Conservation (phyloP, 2,113 vertebrate species). For the Phoxinus phoxinus region DNA sequence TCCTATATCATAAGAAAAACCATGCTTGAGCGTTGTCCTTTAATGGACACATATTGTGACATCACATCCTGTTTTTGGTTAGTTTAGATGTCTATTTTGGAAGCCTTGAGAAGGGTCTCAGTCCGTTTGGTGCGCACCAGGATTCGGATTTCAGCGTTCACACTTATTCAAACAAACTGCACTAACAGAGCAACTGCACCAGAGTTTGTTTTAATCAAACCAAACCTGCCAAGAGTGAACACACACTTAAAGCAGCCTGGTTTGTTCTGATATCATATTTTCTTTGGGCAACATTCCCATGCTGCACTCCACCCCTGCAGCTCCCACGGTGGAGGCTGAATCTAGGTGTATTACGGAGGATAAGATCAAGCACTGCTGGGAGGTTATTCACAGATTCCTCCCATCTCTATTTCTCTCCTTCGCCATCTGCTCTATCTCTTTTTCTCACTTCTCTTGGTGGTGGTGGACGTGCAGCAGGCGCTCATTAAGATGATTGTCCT, state of each 20-base stretch:
- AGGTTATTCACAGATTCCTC: constrained; percentile 29
- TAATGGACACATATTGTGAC: too few species aligned
- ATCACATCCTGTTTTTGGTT: too few species aligned
- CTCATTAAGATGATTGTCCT: constrained; percentile 41
- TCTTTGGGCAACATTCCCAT: not conserved
- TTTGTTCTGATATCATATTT: not conserved
- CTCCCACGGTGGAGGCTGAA: not conserved
- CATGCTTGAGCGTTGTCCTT: too few species aligned
- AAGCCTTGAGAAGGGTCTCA: too few species aligned
- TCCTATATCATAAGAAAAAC: too few species aligned
- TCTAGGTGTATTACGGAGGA: constrained; percentile 16
- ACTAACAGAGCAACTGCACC: too few species aligned
- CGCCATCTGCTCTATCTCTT: constrained; percentile 14
- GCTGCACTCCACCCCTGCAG: not conserved
- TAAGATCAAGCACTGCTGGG: not conserved
- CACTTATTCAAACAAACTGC: too few species aligned
- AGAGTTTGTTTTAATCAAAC: too few species aligned
- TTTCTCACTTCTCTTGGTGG: constrained; percentile 36
- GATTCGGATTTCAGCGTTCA: too few species aligned
- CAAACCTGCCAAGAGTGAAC: too few species aligned
- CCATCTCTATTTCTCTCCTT: constrained; percentile 24
- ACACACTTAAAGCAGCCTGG: not conserved
- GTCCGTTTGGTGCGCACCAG: too few species aligned
- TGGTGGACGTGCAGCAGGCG: constrained; percentile 16
- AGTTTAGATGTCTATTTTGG: too few species aligned